Base-by-base conservation (phyloP, 2,888 invertebrate genomes). In the Achlya flavicornis region DNA sequence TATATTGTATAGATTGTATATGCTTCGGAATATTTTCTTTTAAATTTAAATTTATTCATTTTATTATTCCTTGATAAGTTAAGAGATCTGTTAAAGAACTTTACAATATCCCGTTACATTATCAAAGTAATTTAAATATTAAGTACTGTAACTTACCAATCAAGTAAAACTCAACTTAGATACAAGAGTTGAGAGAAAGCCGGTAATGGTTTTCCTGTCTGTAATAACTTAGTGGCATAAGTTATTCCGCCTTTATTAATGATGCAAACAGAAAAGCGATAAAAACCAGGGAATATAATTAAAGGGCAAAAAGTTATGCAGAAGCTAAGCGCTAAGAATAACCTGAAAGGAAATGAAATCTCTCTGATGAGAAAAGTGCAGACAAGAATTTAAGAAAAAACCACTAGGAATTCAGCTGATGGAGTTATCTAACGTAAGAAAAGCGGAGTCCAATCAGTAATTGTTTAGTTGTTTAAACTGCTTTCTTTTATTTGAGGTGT, bases 361-460 rank as follows among this genome's bases (percentile, higher is more conserved):
- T 65, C 72, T 75, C 10, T 53, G 83, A 87, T 85, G 83, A 82
- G 82, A 84, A 87, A 66, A 67, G 65, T 67, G 66, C 65, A 73
- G 73, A 69, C 72, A 73, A 73, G 74, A 76, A 79, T 77, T 72
- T 57, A 26, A 26, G 73, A 81, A 75, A 85, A 81, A 84, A 81
- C 78, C 80, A 73, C 78, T 73, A 75, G 74, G 77, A 83, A 78
- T 68, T 53, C 19, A 67, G 74, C 73, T 84, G 85, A 89, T 86
- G 70, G 76, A 85, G 76, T 81, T 80, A 80, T 77, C 78, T 75
- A 76, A 68, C 78, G 74, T 75, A 67, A 72, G 68, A 74, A 77
- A 81, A 79, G 69, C 72, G 66, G 64, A 70, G 71, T 62, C 64
- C 67, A 66, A 70, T 71, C 65, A 74, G 72, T 72, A 26, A 71